phyloP scores from a whole-genome alignment of 2,797 vertebrate species.

The Lagodon rhomboides region DNA sequence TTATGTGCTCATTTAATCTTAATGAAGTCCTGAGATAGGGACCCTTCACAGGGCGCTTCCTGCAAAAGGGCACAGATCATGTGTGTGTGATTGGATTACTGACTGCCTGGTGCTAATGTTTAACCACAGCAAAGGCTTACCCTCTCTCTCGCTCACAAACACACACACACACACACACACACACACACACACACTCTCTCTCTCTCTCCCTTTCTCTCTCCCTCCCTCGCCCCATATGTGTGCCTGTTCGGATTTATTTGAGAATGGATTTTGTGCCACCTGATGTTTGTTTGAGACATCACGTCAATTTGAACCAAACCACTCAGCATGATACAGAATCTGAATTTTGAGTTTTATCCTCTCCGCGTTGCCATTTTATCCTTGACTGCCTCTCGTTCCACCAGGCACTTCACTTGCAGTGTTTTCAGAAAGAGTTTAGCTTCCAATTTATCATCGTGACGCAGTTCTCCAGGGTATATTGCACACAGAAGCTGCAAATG shows the following conservation, averaged over 20 bases:
- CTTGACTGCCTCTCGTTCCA: conserved; percentile 36
- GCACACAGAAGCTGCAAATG: conserved; percentile 7
- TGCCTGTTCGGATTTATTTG: conserved; percentile 57
- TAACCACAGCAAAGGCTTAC: conserved; percentile 70
- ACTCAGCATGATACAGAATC: conserved; percentile 55
- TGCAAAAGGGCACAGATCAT: conserved; percentile 86
- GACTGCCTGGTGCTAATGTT: conserved; percentile 78
- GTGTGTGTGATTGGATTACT: conserved; percentile 86
- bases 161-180: not conserved
- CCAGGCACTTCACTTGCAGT: conserved; percentile 17
- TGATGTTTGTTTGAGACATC: conserved; percentile 76
- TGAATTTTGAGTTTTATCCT: conserved; percentile 49
- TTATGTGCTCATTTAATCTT: conserved; percentile 84
- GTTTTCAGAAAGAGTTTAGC: conserved; percentile 22
- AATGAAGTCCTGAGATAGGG: conserved; percentile 80
- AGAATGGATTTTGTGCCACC: conserved; percentile 77
- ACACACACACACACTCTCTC: not conserved
- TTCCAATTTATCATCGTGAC: conserved; percentile 24
- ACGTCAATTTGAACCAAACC: conserved; percentile 69
- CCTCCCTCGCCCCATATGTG: not conserved
- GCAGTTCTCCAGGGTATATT: not conserved
- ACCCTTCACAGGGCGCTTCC: conserved; percentile 81
- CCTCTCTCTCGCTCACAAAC: conserved; percentile 23
- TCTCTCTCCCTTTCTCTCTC: no score
- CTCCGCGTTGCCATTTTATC: conserved; percentile 47